Conservation (phyloP, 1,140 invertebrate species). For the Plodia interpunctella region DNA sequence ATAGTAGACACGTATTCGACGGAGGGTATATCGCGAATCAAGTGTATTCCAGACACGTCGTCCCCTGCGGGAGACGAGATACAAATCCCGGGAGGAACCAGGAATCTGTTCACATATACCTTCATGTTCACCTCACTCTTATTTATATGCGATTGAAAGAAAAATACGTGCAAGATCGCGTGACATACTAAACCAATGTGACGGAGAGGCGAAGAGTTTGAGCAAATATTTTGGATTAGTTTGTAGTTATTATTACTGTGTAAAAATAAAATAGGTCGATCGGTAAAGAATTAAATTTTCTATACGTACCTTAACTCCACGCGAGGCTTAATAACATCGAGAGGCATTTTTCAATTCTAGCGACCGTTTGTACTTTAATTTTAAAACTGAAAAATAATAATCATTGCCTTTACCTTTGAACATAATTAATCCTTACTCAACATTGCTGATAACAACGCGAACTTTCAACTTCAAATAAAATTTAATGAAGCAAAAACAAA, state of each 20-base stretch:
- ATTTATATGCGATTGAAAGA: slow-evolving; percentile 57
- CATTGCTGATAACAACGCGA: no score
- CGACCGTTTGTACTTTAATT: no score
- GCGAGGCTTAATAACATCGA: no score
- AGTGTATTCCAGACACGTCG: slow-evolving; percentile 55
- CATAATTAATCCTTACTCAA: background rate
- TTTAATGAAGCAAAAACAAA: slow-evolving; percentile 9
- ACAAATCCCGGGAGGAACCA: slow-evolving; percentile 54
- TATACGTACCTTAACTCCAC: no score
- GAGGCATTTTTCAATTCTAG: no score
- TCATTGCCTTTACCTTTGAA: no score
- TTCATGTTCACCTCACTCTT: slow-evolving; percentile 60
- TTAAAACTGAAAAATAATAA: no score
- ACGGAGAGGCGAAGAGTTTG: background rate
- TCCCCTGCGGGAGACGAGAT: slow-evolving; percentile 46
- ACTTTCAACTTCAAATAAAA: slow-evolving; percentile 2
- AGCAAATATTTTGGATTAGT: slow-evolving; percentile 4
- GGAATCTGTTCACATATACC: slow-evolving; percentile 53
- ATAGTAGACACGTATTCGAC: background rate
- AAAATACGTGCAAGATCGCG: slow-evolving; percentile 43
- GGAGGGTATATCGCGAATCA: slow-evolving; percentile 8
- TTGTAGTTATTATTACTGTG: no score
- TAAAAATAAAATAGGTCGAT: no score
- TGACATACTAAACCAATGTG: slow-evolving; percentile 21
- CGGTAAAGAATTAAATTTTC: no score